Evolutionary conservation across 1,140 invertebrate genomes (phyloP), one percentile per base, ranked within the genome.

Genomic region (Microplitis mediator): DNA sequence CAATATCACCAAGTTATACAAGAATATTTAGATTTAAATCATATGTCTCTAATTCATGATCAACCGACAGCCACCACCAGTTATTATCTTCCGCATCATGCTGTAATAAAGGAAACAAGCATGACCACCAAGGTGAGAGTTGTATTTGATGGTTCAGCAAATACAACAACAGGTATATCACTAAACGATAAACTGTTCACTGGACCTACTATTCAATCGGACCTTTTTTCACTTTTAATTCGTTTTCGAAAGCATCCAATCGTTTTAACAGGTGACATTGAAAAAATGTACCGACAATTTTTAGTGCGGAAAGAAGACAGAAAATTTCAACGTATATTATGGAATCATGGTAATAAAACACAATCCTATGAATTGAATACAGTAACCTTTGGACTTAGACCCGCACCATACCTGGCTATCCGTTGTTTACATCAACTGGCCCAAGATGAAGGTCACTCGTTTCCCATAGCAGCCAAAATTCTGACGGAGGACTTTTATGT

Each of bases 221-320:
- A 68, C 11, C 3, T 71, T 4, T 52, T 71, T n/a, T 35, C 67
- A 8, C 45, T 68, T 6, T 23, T 71, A 6, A 58, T 58, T 8
- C 31, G 51, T 9, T 76, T 69, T 54, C 58, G 78, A 5, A 50
- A n/a, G 23, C 54, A 75, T 62, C 56, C 52, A 54, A 64, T 61
- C 36, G 76, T 78, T 0, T 60, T 85, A 13, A 67, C 72, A 0
- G 72, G 75, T 3, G 83, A 86, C 63, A 77, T 84, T 5, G 68
- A 72, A 31, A 81, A 83, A 73, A 85, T 85, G 79, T 87, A 79
- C 69, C 70, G 82, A 5, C 82, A 84, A 73, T 77, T 86, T 6
- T 6, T 5, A 31, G 61, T 85, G 3, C 58, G 77, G 68, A 23
- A 56, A 39, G 61, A 78, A 5, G 76, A 84, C 70, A 23, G 65